Evolutionary conservation across 2,888 invertebrate species (phyloP).

Genomic region (Synanthedon formicaeformis): DNA sequence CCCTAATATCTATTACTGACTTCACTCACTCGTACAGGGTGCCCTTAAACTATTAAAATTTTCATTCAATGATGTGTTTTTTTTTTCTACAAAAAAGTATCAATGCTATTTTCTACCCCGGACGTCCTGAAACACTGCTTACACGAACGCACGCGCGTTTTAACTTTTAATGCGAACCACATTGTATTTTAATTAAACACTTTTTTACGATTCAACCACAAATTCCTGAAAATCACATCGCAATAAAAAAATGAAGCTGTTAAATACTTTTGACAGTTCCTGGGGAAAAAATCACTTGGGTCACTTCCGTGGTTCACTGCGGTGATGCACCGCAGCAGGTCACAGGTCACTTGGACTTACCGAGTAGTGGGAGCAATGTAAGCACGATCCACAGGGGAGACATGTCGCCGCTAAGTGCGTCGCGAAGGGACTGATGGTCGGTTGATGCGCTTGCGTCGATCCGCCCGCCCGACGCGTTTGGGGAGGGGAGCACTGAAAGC

Average conservation of each 20-base stretch:
- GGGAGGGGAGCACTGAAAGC: slow-evolving; percentile 29
- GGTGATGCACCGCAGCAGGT: not conserved
- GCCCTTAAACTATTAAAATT: too few species aligned
- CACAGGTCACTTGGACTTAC: slow-evolving; percentile 34
- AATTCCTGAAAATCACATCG: not conserved
- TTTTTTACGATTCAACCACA: not conserved
- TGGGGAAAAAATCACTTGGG: not conserved
- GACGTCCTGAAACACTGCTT: slow-evolving; percentile 32
- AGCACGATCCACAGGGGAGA: slow-evolving; percentile 61
- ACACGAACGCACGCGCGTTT: slow-evolving; percentile 25
- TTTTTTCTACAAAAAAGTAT: too few species aligned
- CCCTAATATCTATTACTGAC: too few species aligned
- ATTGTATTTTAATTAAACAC: not conserved
- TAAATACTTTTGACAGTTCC: not conserved
- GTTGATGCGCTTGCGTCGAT: slow-evolving; percentile 14
- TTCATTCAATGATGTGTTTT: too few species aligned
- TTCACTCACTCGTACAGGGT: too few species aligned
- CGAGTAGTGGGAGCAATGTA: slow-evolving; percentile 60
- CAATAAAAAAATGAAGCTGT: not conserved
- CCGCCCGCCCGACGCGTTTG: slow-evolving; percentile 26
- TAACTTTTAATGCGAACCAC: not conserved
- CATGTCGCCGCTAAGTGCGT: slow-evolving; percentile 60
- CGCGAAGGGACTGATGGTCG: slow-evolving; percentile 49
- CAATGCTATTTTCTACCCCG: slow-evolving; percentile 14
- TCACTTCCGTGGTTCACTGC: not conserved